These are phyloP conservation scores for Atlantisia rogersi DNA, from an alignment of 2,113 vertebrate species.

Conservation along the genomic window DNA sequence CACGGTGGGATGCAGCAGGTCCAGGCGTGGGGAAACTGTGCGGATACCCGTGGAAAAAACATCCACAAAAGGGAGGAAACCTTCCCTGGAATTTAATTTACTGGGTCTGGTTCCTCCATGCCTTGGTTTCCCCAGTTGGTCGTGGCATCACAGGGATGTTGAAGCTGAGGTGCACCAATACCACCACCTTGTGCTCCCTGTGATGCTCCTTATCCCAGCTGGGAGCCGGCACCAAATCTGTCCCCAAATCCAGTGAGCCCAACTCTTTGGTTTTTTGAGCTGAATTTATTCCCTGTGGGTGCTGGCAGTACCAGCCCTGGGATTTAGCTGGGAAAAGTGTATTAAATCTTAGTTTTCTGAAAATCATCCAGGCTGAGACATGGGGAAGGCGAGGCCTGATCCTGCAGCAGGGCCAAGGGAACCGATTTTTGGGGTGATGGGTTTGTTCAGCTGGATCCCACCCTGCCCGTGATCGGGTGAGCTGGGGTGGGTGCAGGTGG, in stretches of 20 bases:
- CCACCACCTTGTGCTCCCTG: rapidly evolving
- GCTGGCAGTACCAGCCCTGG: too few relatives aligned
- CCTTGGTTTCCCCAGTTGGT: neutral
- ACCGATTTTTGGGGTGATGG: rapidly evolving
- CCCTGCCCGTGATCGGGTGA: too few relatives aligned
- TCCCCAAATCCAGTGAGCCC: neutral
- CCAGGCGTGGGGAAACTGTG: rapidly evolving
- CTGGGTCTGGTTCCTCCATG: neutral
- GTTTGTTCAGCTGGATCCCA: neutral
- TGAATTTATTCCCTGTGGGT: neutral
- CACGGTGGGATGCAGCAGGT: neutral
- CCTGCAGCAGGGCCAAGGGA: neutral
- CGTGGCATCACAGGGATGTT: neutral
- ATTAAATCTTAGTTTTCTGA: neutral
- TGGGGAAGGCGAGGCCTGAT: neutral
- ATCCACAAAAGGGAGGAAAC: neutral
- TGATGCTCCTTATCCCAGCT: neutral
- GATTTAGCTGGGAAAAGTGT: neutral
- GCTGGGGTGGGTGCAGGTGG: too few relatives aligned
- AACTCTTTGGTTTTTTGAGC: neutral
- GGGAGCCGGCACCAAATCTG: rapidly evolving
- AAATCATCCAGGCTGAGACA: neutral
- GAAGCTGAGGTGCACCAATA: neutral
- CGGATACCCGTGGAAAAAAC: neutral
- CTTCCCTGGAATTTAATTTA: neutral